These are phyloP conservation scores for Damaliscus lunatus DNA, from an alignment of 2,113 vertebrate genomes.

Conservation along the genomic window DNA sequence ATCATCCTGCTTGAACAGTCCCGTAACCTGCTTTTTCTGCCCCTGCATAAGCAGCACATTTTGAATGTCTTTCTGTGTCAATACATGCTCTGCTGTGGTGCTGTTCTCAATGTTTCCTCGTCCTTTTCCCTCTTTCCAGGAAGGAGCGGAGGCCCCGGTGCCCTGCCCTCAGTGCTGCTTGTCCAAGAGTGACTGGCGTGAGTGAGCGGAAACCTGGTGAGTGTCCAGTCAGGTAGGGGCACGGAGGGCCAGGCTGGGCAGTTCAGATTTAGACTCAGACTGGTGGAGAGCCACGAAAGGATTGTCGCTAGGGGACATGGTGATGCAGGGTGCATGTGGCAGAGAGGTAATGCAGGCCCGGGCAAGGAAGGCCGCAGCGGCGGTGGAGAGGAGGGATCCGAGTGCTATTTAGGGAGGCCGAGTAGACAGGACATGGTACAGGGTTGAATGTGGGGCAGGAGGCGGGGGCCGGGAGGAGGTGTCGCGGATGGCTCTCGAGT, in stretches of 20 bases:
- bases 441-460: neutral
- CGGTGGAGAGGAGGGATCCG: neutral
- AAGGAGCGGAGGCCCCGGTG: constrained; percentile 52
- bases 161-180: constrained; percentile 28
- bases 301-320: neutral
- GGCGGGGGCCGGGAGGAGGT: neutral
- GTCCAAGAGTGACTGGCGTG: constrained; percentile 53
- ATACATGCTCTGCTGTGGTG: neutral
- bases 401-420: neutral
- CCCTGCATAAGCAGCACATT: neutral
- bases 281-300: neutral
- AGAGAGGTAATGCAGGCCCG: neutral
- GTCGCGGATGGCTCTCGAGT: neutral
- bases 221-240: neutral
- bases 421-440: neutral
- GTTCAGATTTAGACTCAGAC: neutral
- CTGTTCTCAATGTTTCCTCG: neutral
- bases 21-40: neutral
- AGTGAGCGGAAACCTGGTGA: constrained; percentile 42
- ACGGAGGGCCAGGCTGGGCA: neutral
- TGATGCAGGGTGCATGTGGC: rapidly evolving
- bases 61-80: neutral
- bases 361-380: neutral
- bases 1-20: neutral
- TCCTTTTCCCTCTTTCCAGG: constrained; percentile 33